Evolutionary conservation across 2,888 invertebrate genomes (phyloP).

Genomic region (Eutolmus rufibarbis): DNA sequence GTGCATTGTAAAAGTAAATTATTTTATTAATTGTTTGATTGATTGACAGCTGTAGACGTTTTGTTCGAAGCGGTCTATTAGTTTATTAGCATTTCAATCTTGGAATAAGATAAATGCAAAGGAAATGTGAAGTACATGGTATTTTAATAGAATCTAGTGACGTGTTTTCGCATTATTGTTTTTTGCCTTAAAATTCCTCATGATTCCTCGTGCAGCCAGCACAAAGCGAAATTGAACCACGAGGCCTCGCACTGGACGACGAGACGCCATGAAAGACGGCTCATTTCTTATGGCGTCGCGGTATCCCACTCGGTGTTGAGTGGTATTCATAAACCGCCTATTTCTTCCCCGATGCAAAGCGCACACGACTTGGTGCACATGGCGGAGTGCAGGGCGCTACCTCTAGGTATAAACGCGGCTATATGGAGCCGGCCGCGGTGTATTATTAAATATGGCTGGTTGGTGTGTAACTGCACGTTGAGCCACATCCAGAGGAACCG

Average conservation of each 20-base stretch:
- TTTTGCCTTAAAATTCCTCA: background rate
- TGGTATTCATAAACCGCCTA: conserved; percentile 19
- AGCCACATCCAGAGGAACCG: background rate
- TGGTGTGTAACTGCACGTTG: conserved; percentile 10
- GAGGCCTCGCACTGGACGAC: background rate
- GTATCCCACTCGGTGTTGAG: background rate
- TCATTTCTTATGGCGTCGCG: conserved; percentile 4
- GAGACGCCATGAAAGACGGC: background rate
- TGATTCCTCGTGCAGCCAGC: background rate
- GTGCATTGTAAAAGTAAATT: background rate
- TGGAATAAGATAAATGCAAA: background rate
- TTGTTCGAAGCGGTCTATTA: too few species aligned
- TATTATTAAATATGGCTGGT: conserved; percentile 40
- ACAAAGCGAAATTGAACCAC: background rate
- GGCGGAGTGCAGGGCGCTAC: background rate
- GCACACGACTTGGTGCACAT: conserved; percentile 2
- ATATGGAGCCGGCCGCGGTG: background rate
- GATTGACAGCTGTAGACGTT: background rate
- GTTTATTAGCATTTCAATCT: background rate
- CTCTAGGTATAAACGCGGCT: background rate
- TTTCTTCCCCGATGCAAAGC: background rate
- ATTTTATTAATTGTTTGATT: background rate
- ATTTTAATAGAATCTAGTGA: background rate
- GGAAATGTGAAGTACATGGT: background rate
- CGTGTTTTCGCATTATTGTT: background rate